A percentile compares a stretch with the other conserved stretches of the same genome.
These are phyloP conservation scores for Pachypanchax playfairii DNA, from an alignment of 2,113 vertebrate genomes.

Conservation along the genomic window DNA sequence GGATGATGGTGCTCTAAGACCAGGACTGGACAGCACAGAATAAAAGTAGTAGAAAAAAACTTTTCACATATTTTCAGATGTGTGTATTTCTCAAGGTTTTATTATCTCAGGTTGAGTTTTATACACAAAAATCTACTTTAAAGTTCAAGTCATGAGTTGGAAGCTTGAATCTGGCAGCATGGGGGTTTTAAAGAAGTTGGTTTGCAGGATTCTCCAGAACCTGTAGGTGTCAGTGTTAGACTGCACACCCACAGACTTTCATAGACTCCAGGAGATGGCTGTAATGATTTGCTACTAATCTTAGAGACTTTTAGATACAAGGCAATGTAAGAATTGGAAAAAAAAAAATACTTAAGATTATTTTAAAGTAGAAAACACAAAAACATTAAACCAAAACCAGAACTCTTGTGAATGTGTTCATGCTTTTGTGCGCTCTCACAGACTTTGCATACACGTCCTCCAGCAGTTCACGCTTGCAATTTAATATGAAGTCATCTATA, in stretches of 20 bases:
- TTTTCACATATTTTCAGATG: too few relatives aligned
- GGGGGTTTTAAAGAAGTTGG: not conserved
- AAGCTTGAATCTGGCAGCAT: not conserved
- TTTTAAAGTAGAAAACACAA: not conserved
- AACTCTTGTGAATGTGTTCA: conserved; percentile 7
- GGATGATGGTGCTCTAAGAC: too few relatives aligned
- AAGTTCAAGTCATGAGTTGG: not conserved
- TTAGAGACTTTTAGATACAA: conserved; percentile 13
- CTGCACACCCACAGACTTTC: conserved; percentile 32
- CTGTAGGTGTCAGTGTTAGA: conserved; percentile 74
- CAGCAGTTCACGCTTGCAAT: conserved; percentile 27
- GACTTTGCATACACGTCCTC: conserved; percentile 34
- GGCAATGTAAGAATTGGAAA: not conserved
- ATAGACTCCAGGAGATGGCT: conserved; percentile 54
- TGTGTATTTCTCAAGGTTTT: too few relatives aligned
- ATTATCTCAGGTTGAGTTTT: too few relatives aligned
- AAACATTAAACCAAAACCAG: not conserved
- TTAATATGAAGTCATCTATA: conserved; percentile 28
- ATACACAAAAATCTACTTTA: not conserved
- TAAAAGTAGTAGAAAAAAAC: too few relatives aligned
- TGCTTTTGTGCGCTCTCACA: conserved; percentile 17
- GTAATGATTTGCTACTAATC: conserved; percentile 25
- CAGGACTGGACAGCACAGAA: too few relatives aligned
- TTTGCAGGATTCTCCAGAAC: conserved; percentile 33
- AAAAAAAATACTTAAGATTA: not conserved